phyloP scores from a whole-genome alignment of 2,888 invertebrate genomes.

The Sesia apiformis region DNA sequence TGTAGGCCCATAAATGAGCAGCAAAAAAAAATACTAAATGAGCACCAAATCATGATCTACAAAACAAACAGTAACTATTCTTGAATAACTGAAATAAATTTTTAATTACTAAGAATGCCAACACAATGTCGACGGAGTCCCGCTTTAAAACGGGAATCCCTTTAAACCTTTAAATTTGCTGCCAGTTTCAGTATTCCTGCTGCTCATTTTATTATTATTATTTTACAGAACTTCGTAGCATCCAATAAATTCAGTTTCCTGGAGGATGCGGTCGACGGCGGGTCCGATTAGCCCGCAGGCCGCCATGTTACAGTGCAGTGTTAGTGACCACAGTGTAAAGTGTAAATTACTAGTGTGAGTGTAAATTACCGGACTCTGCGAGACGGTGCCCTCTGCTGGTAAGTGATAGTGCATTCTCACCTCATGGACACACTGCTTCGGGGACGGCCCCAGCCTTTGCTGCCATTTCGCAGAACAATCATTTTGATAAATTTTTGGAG shows the following conservation, averaged over 20 bases:
- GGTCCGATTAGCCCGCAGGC: slow-evolving; percentile 49
- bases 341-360: slow-evolving; percentile 59
- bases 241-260: slow-evolving; percentile 86
- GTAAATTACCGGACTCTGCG: slow-evolving; percentile 39
- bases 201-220: background rate
- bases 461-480: slow-evolving; percentile 6
- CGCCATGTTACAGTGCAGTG: slow-evolving; percentile 37
- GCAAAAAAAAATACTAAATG: no score
- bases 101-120: no score
- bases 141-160: no score
- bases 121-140: no score
- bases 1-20: no score
- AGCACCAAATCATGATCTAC: no score
- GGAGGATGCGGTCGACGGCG: slow-evolving; percentile 78
- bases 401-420: slow-evolving; percentile 53
- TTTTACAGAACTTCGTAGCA: slow-evolving; percentile 79
- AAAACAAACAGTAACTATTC: no score
- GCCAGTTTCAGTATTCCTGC: no score
- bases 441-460: slow-evolving; percentile 56
- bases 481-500: no score
- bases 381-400: slow-evolving; percentile 54
- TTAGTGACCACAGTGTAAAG: slow-evolving; percentile 64
- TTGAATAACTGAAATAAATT: no score
- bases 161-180: no score
- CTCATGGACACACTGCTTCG: slow-evolving; percentile 54